phyloP scores from a whole-genome alignment of 2,113 vertebrate species.

The Cacatua alba region DNA sequence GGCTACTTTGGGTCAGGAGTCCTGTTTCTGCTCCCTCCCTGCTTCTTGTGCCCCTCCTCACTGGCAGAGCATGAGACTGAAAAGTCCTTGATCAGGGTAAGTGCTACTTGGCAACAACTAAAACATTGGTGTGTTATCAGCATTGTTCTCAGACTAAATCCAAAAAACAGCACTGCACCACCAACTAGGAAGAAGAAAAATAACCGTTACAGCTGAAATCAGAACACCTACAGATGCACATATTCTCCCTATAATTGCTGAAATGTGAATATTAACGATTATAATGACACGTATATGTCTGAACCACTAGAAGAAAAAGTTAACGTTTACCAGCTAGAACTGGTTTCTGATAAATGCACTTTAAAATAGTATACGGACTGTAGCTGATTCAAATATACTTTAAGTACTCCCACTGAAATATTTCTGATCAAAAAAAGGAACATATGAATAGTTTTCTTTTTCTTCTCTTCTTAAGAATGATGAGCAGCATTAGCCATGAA shows the following conservation, averaged over 20 bases:
- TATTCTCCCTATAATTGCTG: background rate
- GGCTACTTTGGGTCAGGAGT: background rate
- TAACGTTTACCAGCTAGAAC: background rate
- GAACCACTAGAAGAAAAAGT: background rate
- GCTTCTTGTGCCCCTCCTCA: background rate
- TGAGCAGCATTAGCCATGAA: background rate
- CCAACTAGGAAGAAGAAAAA: background rate
- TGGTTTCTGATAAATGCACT: background rate
- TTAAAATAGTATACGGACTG: background rate
- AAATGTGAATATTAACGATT: background rate
- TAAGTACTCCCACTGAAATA: background rate
- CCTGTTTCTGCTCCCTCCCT: background rate
- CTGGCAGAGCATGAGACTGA: background rate
- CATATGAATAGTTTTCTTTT: background rate
- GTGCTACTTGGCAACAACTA: background rate
- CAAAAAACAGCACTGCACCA: background rate
- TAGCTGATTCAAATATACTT: background rate
- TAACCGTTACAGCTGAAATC: background rate
- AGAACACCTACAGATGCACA: background rate
- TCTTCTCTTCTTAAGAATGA: background rate
- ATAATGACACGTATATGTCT: background rate
- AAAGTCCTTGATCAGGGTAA: background rate
- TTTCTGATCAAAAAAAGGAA: background rate
- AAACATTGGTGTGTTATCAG: background rate
- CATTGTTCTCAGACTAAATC: background rate